phyloP scores from a whole-genome alignment of 2,888 invertebrate genomes.

The Mesorhabditis spiculigera region DNA sequence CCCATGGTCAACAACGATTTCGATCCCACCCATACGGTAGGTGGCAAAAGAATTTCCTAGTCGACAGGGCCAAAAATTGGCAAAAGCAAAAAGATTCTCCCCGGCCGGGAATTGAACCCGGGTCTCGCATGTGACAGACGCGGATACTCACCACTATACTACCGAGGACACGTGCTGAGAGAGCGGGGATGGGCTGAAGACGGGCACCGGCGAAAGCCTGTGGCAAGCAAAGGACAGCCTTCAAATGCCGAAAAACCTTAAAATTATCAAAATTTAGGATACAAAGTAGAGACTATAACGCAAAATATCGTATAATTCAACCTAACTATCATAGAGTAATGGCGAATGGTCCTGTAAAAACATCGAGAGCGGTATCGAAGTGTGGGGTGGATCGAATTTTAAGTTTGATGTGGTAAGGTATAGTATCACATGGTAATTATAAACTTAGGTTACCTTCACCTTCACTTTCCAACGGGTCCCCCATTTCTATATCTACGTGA shows the following conservation, averaged over 20 bases:
- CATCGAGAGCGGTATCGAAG: neutral
- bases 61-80: too few species aligned
- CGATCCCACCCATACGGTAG: neutral
- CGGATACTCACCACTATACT: slow-evolving; percentile 66
- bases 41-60: neutral
- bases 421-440: neutral
- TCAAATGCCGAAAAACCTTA: neutral
- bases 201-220: too few species aligned
- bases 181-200: too few species aligned
- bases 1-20: neutral
- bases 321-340: neutral
- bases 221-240: neutral
- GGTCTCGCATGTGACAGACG: slow-evolving; percentile 65
- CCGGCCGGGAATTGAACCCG: slow-evolving; percentile 65
- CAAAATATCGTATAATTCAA: neutral
- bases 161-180: slow-evolving; percentile 52
- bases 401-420: neutral
- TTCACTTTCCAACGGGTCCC: slow-evolving; percentile 2
- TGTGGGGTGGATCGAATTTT: neutral
- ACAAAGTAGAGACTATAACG: neutral
- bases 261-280: slow-evolving; percentile 3
- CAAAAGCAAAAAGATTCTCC: slow-evolving; percentile 45
- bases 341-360: neutral
- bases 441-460: neutral
- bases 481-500: slow-evolving; percentile 3